Evolutionary conservation across 2,797 vertebrate genomes (phyloP), one percentile per base, ranked within the genome.

Genomic region (Mus minutoides): DNA sequence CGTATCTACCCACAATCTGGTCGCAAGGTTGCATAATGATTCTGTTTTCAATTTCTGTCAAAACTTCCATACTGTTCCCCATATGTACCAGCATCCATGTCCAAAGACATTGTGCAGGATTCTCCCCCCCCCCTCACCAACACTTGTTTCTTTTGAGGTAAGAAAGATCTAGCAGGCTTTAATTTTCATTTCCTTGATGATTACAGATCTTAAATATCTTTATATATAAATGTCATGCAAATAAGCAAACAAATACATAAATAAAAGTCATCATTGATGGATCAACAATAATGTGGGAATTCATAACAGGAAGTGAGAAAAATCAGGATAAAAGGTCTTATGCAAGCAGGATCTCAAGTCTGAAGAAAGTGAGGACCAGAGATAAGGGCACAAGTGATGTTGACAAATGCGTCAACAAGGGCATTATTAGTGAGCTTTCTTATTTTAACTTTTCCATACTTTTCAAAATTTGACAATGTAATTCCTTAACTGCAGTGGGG

Each of bases 391-490:
- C 21, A 85, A 52, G 67, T n/a, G 49, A 71, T 86, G 64, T 10
- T 71, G 84, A 71, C 67, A 87, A 52, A 87, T 56, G 34, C 14
- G 24, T 13, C 13, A 69, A 40, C 1, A 56, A 49, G 0, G 14
- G 24, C 24, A 37, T 16, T 62, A 29, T 46, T 3, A 31, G 24
- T 82, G 14, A 79, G 71, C 46, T 85, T 75, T 62, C 49, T 56
- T 75, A 79, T 78, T 90, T 93, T 78, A 83, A 88, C 13, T 24
- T 52, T 88, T 88, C 49, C 49, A 3, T 54, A 75, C 11, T 89
- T 91, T 78, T 60, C 77, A 82, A 40, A 40, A 93, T 91, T 95
- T 96, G 77, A 49, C 62, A 67, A 46, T 95, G 2, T 69, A 79
- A 78, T 92, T 94, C 31, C 91, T 88, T 94, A 83, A 76, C 8